Percentiles rank a stretch among this genome's conserved stretches.
Conservation (phyloP, 64 coral and sea anemone species). For the Dendronephthya gigantea region DNA sequence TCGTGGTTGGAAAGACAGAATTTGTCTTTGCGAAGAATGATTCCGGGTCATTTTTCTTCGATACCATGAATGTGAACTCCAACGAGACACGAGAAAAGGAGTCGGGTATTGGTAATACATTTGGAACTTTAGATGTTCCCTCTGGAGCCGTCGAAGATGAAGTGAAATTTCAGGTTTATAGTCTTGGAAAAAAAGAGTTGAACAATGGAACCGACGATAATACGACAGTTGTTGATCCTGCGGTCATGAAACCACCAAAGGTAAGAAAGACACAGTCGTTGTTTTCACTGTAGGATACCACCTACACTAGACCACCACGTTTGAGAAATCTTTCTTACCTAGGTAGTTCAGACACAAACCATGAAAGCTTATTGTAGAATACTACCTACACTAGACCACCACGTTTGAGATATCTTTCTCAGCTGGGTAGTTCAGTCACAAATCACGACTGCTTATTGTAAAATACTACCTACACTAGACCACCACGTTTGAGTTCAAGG, state of each 20-base stretch:
- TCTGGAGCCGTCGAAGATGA: constrained; percentile 58
- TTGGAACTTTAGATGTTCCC: constrained; percentile 72
- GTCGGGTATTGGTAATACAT: constrained; percentile 63
- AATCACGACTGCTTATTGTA: no score
- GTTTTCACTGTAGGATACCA: no score
- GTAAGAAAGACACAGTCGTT: no score
- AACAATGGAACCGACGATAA: constrained; percentile 66
- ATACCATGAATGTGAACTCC: neutral
- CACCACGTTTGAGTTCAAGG: neutral
- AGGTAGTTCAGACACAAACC: no score
- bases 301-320: no score
- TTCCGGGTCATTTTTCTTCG: constrained; percentile 10
- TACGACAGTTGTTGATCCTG: constrained; percentile 25
- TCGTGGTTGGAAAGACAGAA: constrained; percentile 76
- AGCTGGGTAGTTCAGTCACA: constrained; percentile 50
- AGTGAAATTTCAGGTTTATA: no score
- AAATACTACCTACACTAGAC: constrained; percentile 44
- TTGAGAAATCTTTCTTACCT: no score
- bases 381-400: no score
- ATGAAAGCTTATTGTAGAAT: no score
- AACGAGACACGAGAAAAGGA: constrained; percentile 63
- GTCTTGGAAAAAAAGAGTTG: constrained; percentile 26
- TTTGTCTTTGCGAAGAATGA: constrained; percentile 66
- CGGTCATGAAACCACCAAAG: neutral
- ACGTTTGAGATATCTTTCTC: no score